phyloP scores from a whole-genome alignment of 2,888 invertebrate genomes.

The Polymixis flavicincta region DNA sequence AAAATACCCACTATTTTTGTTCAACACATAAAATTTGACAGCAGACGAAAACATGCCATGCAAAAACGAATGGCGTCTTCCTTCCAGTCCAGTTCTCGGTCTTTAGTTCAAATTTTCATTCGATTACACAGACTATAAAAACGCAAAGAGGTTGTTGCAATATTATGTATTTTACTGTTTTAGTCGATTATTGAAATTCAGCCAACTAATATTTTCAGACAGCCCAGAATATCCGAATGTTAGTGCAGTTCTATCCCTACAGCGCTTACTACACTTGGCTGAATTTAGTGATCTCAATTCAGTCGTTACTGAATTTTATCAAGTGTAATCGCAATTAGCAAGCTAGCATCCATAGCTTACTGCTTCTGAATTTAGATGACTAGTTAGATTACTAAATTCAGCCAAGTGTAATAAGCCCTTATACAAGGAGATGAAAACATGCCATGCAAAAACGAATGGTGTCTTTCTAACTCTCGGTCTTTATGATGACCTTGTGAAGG shows the following conservation, averaged over 20 bases:
- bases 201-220: background rate
- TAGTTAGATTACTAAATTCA: too few species aligned
- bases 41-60: constrained; percentile 13
- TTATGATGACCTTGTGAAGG: too few species aligned
- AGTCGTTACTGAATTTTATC: too few species aligned
- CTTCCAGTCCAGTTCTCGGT: constrained; percentile 13
- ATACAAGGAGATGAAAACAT: constrained; percentile 11
- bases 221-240: background rate
- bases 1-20: constrained; percentile 18
- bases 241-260: too few species aligned
- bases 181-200: constrained; percentile 28
- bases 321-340: too few species aligned
- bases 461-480: constrained; percentile 34
- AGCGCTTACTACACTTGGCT: too few species aligned
- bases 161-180: background rate
- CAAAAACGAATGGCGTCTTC: constrained; percentile 34
- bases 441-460: constrained; percentile 68
- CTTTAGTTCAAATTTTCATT: constrained; percentile 25
- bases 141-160: background rate
- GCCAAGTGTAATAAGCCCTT: too few species aligned
- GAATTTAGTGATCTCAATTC: too few species aligned
- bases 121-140: constrained; percentile 21
- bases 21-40: constrained; percentile 15
- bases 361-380: too few species aligned
- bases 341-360: too few species aligned